Evolutionary conservation across 2,888 invertebrate genomes (phyloP).

Genomic region (Mythimna loreyi): DNA sequence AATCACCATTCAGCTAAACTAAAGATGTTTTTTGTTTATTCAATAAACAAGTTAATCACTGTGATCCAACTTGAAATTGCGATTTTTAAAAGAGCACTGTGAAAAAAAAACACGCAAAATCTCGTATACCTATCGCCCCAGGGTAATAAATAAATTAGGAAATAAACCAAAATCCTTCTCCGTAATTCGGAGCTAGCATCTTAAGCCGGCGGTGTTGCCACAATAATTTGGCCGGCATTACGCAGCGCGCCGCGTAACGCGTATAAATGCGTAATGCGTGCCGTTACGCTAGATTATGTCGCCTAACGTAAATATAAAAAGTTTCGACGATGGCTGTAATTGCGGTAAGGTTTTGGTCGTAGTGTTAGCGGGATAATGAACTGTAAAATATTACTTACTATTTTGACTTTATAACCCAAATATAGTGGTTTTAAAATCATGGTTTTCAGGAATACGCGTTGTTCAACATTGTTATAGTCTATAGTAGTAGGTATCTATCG

Average conservation of each 20-base stretch:
- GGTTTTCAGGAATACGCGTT: no score
- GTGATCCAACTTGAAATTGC: no score
- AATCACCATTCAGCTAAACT: no score
- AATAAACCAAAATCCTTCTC: constrained; percentile 34
- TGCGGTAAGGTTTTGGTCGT: constrained; percentile 46
- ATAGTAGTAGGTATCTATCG: no score
- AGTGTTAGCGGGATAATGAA: not conserved
- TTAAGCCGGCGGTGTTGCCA: constrained; percentile 17
- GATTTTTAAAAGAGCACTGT: no score
- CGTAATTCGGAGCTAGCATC: constrained; percentile 35
- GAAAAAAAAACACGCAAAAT: not conserved
- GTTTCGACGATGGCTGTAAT: constrained; percentile 59
- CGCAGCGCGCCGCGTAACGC: constrained; percentile 39
- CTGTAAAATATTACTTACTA: not conserved
- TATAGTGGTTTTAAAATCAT: no score
- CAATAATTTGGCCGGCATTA: constrained; percentile 45
- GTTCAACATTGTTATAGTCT: no score
- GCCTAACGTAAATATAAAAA: constrained; percentile 62
- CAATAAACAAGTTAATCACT: no score
- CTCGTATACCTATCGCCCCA: constrained; percentile 14
- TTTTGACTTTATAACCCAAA: no score
- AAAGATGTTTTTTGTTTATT: not conserved
- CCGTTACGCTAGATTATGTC: constrained; percentile 57
- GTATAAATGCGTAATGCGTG: constrained; percentile 56
- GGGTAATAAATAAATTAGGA: constrained; percentile 42